Evolutionary conservation across 2,113 vertebrate genomes (phyloP), one percentile per base, ranked within the genome.

Genomic region (Nerophis ophidion): DNA sequence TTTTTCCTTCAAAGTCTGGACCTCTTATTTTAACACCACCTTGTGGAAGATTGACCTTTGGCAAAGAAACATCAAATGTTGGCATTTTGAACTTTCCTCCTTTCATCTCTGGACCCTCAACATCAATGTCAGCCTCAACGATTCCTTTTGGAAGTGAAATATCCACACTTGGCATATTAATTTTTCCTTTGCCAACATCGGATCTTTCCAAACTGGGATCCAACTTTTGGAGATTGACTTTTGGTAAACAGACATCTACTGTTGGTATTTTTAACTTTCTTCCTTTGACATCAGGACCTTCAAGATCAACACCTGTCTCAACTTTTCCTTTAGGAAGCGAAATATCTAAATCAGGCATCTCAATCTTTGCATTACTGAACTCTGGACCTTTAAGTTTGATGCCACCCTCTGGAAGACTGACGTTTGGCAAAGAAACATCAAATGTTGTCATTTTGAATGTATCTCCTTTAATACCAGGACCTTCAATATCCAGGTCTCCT

Each of bases 401-500:
- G 13, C 57, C 51, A 63, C 65, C 0, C 42, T 75, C 60, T 71
- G 77, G 11, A 6, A 78, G 10, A 40, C 74, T 72, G 34, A 87
- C 49, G 72, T 82, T 68, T 59, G 82, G 86, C 6, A 82, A 57
- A 6, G 81, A 76, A 53, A 86, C 7, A n/a, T 78, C 5, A 14
- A 75, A 74, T 0, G 5, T 48, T 48, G 85, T 86, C 17, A 87
- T 75, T 42, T 79, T 68, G 0, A 90, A 64, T 74, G 40, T 84
- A 14, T 79, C 8, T 57, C 81, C 15, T 66, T 82, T 35, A 4
- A 61, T 2, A 17, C 63, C 71, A 26, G 64, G 56, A 7, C 64
- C 61, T 36, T 68, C 50, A 68, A 62, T 16, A 19, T 66, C 48
- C 2, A 77, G 14, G 19, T 69, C 58, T 12, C 19, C 65, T 1